Evolutionary conservation across 2,797 vertebrate species (phyloP).

Genomic region (Sebastes cheni): DNA sequence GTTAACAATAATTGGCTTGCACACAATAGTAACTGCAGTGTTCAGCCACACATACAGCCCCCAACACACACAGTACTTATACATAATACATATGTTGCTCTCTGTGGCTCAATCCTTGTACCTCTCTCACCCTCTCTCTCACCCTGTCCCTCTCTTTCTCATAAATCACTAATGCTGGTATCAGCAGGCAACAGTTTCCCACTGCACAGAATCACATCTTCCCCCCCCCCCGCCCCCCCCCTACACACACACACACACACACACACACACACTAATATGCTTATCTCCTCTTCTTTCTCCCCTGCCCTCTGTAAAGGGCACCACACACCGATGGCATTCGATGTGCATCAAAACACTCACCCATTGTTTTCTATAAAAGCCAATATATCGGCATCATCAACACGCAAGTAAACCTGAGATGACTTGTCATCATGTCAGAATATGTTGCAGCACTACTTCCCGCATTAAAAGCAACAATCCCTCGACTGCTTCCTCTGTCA

Average conservation of each 20-base stretch:
- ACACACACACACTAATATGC: not conserved
- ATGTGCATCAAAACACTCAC: not conserved
- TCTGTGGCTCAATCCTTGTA: constrained; percentile 18
- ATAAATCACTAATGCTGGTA: constrained; percentile 55
- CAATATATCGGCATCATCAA: not conserved
- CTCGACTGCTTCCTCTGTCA: not conserved
- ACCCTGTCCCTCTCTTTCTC: constrained; percentile 5
- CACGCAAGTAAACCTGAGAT: not conserved
- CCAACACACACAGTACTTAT: not conserved
- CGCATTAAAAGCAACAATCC: not conserved
- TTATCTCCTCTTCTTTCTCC: not conserved
- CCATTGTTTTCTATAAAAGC: not conserved
- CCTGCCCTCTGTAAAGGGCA: constrained; percentile 35
- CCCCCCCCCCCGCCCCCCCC: not conserved
- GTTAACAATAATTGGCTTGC: not conserved
- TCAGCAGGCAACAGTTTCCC: constrained; percentile 30
- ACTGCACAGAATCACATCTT: constrained; percentile 17
- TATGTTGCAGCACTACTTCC: not conserved
- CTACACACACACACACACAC: not conserved
- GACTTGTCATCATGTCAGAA: not conserved
- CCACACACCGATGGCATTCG: not conserved
- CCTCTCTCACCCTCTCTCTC: not conserved
- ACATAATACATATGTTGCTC: constrained; percentile 15
- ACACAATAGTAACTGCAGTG: not conserved
- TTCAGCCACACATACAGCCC: not conserved